Percentiles rank a stretch among this genome's conserved stretches.
phyloP scores from a whole-genome alignment of 2,888 invertebrate species.

The Thymelicus lineola region DNA sequence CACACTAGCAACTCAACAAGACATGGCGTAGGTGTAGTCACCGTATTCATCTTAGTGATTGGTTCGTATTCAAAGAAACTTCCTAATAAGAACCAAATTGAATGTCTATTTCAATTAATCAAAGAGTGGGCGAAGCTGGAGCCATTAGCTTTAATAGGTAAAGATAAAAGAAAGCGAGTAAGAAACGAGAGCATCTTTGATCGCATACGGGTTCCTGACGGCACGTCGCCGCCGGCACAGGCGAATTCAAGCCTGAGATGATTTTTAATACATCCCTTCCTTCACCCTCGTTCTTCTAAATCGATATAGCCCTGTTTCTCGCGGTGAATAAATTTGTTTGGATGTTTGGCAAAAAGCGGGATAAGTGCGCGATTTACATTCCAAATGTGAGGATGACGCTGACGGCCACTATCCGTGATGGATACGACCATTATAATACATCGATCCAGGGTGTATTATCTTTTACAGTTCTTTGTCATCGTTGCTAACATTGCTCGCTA shows the following conservation, averaged over 20 bases:
- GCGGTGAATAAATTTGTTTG: conserved; percentile 76
- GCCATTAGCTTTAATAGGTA: background rate
- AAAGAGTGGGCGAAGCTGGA: background rate
- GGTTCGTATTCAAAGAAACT: too few relatives aligned
- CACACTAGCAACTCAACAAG: too few relatives aligned
- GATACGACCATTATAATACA: conserved; percentile 58
- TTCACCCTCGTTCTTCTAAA: conserved; percentile 44
- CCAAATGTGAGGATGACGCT: conserved; percentile 59
- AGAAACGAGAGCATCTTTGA: conserved; percentile 7
- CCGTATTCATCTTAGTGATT: too few relatives aligned
- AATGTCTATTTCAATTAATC: too few relatives aligned
- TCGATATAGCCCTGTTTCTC: conserved; percentile 56
- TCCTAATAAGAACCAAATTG: too few relatives aligned
- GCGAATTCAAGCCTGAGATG: conserved; percentile 47
- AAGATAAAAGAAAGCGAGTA: background rate
- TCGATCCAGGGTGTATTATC: conserved; percentile 25
- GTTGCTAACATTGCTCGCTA: conserved; percentile 14
- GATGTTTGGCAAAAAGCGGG: conserved; percentile 73
- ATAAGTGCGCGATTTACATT: conserved; percentile 76
- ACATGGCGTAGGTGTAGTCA: too few relatives aligned
- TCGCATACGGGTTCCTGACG: conserved; percentile 1
- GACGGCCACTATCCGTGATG: conserved; percentile 55
- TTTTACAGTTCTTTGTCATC: conserved; percentile 29
- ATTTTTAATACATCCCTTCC: conserved; percentile 48
- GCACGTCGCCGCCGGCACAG: conserved; percentile 15